These are phyloP conservation scores for Melikaiella ostensackeni DNA, from an alignment of 2,888 invertebrate species.

Conservation along the genomic window DNA sequence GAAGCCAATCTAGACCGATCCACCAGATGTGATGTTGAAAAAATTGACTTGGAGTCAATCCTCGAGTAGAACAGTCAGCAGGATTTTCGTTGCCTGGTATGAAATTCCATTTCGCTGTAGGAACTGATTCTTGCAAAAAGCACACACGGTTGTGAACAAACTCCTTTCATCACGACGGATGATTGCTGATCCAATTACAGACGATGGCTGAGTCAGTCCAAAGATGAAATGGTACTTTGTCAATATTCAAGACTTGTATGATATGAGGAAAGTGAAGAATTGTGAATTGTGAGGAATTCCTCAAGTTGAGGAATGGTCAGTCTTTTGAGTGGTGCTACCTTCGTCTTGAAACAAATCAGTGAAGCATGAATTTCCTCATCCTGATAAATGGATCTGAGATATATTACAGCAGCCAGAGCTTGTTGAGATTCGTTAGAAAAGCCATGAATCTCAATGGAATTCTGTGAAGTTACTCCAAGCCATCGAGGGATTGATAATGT, in stretches of 20 bases:
- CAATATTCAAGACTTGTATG: background rate
- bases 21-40: too few relatives aligned
- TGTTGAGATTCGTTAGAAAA: constrained; percentile 41
- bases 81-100: too few relatives aligned
- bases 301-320: constrained; percentile 4
- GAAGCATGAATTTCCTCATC: too few relatives aligned
- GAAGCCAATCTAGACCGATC: too few relatives aligned
- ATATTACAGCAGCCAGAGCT: constrained; percentile 36
- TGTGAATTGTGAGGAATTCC: too few relatives aligned
- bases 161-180: constrained; percentile 43
- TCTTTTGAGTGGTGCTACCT: constrained; percentile 1
- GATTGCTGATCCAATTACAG: constrained; percentile 37
- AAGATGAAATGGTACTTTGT: background rate
- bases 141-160: constrained; percentile 43
- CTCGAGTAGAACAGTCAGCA: too few relatives aligned
- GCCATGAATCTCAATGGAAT: constrained; percentile 34
- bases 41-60: too few relatives aligned
- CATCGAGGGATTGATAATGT: constrained; percentile 13
- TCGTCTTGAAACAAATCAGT: constrained; percentile 1
- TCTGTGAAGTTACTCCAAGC: background rate
- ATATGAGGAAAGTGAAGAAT: constrained; percentile 24
- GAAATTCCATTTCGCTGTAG: background rate
- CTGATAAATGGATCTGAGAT: background rate
- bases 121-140: constrained; percentile 36
- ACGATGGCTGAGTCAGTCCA: constrained; percentile 43